These are phyloP conservation scores for Cacatua alba DNA, from an alignment of 2,113 vertebrate genomes.

Conservation along the genomic window DNA sequence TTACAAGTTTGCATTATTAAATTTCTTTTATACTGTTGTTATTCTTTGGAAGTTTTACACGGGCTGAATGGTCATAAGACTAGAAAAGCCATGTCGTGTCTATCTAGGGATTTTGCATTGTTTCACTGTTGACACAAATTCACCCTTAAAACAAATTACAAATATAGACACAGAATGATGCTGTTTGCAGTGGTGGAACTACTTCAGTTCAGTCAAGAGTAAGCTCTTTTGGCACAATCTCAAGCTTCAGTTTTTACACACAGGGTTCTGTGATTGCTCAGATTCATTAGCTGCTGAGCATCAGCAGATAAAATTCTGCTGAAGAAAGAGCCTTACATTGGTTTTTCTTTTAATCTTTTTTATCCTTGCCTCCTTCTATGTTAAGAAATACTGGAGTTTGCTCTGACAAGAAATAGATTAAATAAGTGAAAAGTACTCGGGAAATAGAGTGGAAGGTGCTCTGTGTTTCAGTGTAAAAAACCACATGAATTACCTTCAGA, in stretches of 20 bases:
- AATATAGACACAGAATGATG: not conserved
- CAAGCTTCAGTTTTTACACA: not conserved
- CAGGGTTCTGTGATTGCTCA: not conserved
- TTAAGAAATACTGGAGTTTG: not conserved
- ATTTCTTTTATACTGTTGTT: not conserved
- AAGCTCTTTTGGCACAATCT: not conserved
- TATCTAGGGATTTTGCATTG: not conserved
- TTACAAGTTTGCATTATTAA: not conserved
- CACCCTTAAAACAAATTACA: not conserved
- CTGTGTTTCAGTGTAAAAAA: not conserved
- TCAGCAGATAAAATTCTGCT: constrained; percentile 1
- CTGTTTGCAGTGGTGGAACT: not conserved
- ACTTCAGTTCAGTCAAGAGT: not conserved
- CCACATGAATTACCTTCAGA: not conserved
- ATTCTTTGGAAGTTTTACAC: not conserved
- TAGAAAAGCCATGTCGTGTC: not conserved
- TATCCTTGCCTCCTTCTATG: not conserved
- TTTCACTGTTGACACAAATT: not conserved
- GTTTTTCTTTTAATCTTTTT: constrained; percentile 13
- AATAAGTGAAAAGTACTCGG: not conserved
- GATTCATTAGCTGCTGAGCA: not conserved
- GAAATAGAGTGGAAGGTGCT: not conserved
- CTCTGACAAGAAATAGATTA: not conserved
- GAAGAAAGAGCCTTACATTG: not conserved
- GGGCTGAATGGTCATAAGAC: not conserved